Evolutionary conservation across 2,797 vertebrate genomes (phyloP).

Genomic region (Catharus ustulatus): DNA sequence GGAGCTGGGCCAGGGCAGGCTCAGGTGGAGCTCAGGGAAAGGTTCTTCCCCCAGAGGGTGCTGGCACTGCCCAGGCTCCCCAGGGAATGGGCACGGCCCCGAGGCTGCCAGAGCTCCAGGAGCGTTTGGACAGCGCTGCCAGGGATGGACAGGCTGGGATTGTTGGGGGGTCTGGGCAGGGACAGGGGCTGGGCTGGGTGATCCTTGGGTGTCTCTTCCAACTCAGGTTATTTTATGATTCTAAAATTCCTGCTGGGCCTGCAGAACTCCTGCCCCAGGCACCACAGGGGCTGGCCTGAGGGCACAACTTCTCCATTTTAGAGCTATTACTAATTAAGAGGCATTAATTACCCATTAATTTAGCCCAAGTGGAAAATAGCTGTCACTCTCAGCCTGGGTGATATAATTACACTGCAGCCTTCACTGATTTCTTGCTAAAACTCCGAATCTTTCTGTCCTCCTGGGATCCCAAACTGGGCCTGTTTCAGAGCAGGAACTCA

Average conservation of each 20-base stretch:
- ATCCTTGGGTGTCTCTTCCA: background rate
- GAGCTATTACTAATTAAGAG: background rate
- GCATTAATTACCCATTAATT: conserved; percentile 1
- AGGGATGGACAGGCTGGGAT: background rate
- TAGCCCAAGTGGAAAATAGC: background rate
- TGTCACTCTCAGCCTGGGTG: background rate
- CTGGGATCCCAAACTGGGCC: background rate
- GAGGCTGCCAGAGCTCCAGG: background rate
- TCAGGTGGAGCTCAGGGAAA: no score
- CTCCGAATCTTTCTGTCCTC: background rate
- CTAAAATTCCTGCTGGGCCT: background rate
- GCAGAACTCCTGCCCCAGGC: background rate
- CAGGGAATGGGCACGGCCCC: background rate
- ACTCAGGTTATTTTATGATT: background rate
- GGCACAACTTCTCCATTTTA: background rate
- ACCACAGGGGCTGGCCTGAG: background rate
- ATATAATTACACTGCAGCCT: background rate
- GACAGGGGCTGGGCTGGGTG: fast-evolving
- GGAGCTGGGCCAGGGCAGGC: background rate
- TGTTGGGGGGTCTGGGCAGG: background rate
- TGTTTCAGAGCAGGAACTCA: background rate
- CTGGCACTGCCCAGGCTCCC: background rate
- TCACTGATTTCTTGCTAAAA: background rate
- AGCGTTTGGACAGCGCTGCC: background rate
- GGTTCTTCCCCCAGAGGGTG: no score